A percentile compares a stretch with the other conserved stretches of the same genome.
Conservation (phyloP, 2,888 invertebrate genomes). For the Gibbula magus region DNA sequence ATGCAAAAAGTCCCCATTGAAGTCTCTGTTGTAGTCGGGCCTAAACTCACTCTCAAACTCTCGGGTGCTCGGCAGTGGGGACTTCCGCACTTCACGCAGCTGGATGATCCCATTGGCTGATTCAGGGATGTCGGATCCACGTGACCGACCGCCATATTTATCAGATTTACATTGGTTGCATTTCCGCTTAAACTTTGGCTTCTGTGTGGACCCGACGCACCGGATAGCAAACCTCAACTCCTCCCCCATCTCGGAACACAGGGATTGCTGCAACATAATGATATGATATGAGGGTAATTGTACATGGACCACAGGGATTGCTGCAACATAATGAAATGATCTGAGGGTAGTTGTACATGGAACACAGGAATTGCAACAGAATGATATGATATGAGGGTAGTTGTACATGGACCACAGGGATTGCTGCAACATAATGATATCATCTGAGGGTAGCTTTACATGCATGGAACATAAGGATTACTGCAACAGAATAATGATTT, state of each 20-base stretch:
- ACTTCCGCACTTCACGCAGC: constrained; percentile 56
- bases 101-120: constrained; percentile 66
- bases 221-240: constrained; percentile 92
- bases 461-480: constrained; percentile 93
- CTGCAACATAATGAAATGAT: constrained; percentile 73
- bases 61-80: constrained; percentile 43
- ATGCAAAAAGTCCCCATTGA: constrained; percentile 64
- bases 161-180: constrained; percentile 58
- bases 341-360: too few species aligned
- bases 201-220: constrained; percentile 88
- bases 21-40: constrained; percentile 51
- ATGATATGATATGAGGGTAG: too few species aligned
- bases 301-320: constrained; percentile 93
- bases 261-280: constrained; percentile 81
- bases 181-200: constrained; percentile 78
- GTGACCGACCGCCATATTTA: constrained; percentile 30
- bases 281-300: too few species aligned
- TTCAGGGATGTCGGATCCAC: constrained; percentile 36
- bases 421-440: constrained; percentile 79
- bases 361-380: constrained; percentile 85
- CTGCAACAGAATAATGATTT: constrained; percentile 73
- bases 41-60: constrained; percentile 57
- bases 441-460: too few species aligned
- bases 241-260: constrained; percentile 95
- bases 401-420: constrained; percentile 92